A percentile compares a stretch with the other conserved stretches of the same genome.
Evolutionary conservation across 1,140 invertebrate genomes (phyloP).

Genomic region (Zaprionus davidi): DNA sequence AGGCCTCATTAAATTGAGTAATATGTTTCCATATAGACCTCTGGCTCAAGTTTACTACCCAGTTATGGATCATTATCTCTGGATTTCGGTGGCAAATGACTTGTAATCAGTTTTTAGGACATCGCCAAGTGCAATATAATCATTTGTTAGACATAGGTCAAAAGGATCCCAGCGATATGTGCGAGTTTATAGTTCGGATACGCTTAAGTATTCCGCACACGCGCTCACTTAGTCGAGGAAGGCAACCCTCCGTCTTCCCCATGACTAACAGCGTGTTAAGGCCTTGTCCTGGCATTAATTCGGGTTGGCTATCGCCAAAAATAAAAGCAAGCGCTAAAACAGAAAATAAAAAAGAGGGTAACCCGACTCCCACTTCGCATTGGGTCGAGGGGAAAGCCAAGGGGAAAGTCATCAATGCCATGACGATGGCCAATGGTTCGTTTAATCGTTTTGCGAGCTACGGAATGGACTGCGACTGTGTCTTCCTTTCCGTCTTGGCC

Average conservation of each 20-base stretch:
- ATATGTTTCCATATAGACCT: not conserved
- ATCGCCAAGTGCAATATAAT: not conserved
- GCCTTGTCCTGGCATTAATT: slow-evolving; percentile 44
- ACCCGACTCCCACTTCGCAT: not conserved
- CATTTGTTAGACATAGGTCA: slow-evolving; percentile 1
- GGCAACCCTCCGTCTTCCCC: not conserved
- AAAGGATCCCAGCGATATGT: not conserved
- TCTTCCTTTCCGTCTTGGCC: not conserved
- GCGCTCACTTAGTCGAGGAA: not conserved
- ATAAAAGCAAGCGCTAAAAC: slow-evolving; percentile 34
- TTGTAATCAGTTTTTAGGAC: slow-evolving; percentile 3
- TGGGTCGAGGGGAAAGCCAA: slow-evolving; percentile 28
- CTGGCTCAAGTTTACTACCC: not conserved
- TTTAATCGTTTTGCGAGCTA: slow-evolving; percentile 73
- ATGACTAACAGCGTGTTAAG: slow-evolving; percentile 39
- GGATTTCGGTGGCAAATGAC: not conserved
- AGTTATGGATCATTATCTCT: slow-evolving; percentile 10
- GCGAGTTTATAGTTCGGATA: not conserved
- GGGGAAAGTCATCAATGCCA: slow-evolving; percentile 37
- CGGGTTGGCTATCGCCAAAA: slow-evolving; percentile 14
- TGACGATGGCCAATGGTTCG: slow-evolving; percentile 67
- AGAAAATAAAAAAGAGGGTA: slow-evolving; percentile 32
- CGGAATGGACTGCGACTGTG: slow-evolving; percentile 3
- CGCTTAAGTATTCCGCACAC: slow-evolving; percentile 19
- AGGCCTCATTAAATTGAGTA: not conserved